Evolutionary conservation across 2,888 invertebrate genomes (phyloP).

Genomic region (Cabera pusaria): DNA sequence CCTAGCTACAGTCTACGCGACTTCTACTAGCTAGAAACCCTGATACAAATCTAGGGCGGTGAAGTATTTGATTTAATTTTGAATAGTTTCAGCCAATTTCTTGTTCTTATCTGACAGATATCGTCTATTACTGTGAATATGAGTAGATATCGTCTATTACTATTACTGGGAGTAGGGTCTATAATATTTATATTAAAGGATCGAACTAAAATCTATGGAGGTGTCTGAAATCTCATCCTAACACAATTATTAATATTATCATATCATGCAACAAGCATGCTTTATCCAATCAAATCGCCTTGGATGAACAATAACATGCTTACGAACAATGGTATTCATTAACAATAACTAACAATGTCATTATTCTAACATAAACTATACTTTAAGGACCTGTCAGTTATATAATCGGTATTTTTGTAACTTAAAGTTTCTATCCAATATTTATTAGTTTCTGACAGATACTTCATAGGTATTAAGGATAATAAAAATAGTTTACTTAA

Average conservation of each 20-base stretch:
- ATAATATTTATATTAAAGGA: neutral
- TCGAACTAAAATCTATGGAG: no score
- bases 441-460: slow-evolving; percentile 6
- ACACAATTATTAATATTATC: no score
- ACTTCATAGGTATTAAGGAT: neutral
- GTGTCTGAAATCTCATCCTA: no score
- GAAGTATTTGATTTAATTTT: slow-evolving; percentile 10
- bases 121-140: no score
- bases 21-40: slow-evolving; percentile 57
- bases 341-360: neutral
- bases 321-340: slow-evolving; percentile 11
- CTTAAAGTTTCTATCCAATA: no score
- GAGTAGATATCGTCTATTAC: no score
- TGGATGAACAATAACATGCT: slow-evolving; percentile 56
- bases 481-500: slow-evolving; percentile 5
- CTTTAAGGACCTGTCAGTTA: slow-evolving; percentile 25
- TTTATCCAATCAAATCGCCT: slow-evolving; percentile 44
- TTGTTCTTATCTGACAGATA: slow-evolving; percentile 6
- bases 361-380: slow-evolving; percentile 10
- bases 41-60: slow-evolving; percentile 27
- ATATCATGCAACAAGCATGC: slow-evolving; percentile 71
- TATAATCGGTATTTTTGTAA: neutral
- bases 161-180: neutral
- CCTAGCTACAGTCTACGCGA: slow-evolving; percentile 73
- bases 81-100: slow-evolving; percentile 17